Conservation (phyloP, 2,113 vertebrate genomes). For the Poeciliopsis prolifica region DNA sequence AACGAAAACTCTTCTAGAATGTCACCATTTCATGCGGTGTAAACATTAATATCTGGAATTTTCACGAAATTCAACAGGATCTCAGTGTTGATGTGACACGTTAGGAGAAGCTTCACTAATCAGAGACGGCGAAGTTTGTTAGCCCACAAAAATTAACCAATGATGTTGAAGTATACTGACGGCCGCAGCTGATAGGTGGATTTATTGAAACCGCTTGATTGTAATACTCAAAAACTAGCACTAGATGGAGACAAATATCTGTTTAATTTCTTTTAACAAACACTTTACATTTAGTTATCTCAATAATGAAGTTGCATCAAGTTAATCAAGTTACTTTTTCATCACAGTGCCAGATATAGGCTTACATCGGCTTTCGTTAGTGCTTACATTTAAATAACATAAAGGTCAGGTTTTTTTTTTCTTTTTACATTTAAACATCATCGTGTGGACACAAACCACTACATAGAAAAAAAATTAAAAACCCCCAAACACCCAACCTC, state of each 20-base stretch:
- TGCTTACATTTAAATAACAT: neutral
- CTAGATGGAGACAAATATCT: conserved; percentile 31
- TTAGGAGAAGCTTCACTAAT: conserved; percentile 64
- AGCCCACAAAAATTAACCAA: conserved; percentile 23
- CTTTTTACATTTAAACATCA: neutral
- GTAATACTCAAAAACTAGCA: neutral
- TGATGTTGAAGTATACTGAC: conserved; percentile 17
- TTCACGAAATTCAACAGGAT: conserved; percentile 12
- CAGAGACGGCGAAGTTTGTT: neutral
- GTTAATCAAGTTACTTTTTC: too few species aligned
- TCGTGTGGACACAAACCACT: neutral
- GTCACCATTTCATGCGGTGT: conserved; percentile 33
- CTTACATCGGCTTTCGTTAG: neutral
- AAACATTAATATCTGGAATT: neutral
- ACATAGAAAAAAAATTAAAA: neutral
- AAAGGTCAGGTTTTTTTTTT: neutral
- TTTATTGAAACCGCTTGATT: neutral
- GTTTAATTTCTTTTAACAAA: too few species aligned
- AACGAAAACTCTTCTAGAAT: neutral
- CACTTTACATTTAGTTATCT: too few species aligned
- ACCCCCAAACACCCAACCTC: neutral
- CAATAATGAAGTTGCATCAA: too few species aligned
- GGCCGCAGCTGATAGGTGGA: conserved; percentile 40
- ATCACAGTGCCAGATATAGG: too few species aligned
- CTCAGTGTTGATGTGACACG: conserved; percentile 72